Base-by-base conservation (phyloP, 2,113 vertebrate species). In the Cheirogaleus medius region DNA sequence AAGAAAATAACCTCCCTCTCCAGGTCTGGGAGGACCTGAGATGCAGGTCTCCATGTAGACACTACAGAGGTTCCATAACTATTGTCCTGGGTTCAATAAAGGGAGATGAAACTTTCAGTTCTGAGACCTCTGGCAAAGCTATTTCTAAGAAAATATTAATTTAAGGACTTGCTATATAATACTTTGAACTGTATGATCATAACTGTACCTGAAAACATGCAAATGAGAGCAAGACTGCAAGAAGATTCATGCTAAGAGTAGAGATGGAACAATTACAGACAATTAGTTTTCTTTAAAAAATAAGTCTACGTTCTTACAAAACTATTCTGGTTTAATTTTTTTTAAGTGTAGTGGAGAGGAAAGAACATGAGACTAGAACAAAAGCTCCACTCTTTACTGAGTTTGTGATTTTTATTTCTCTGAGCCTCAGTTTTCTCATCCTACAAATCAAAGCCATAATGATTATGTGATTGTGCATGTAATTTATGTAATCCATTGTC, bases 91-190 rank as follows among this genome's bases (percentile, higher is more conserved):
- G 8, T 63, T 97, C 66, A 84, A 32, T 68, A 87, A 82, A 89
- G 39, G 8, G 64, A 95, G 18, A 69, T 8, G 8, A 81, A 63
- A 32, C 58, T 90, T 17, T 58, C 82, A 14, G 13, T 86, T 37
- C 18, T 39, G 71, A 89, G n/a, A 37, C 85, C 10, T 78, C 42
- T 42, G 12, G n/a, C 47, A 64, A 71, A 90, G 39, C 25, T 86
- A 47, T 71, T 49, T 90, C 64, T 56, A 95, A 88, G 80, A 81
- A 71, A 82, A 52, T 76, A 89, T 82, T 80, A 87, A 23, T 71
- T 91, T 91, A 96, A 94, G 18, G 6, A 68, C 44, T 27, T 56
- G 4, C 20, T 54, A 14, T 37, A 42, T 54, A 74, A 69, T 66
- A 17, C 32, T 90, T 78, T 63, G 37, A 93, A 89, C 4, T 27